These are phyloP conservation scores for Tyrannus savana DNA, from an alignment of 2,113 vertebrate species.

Conservation along the genomic window DNA sequence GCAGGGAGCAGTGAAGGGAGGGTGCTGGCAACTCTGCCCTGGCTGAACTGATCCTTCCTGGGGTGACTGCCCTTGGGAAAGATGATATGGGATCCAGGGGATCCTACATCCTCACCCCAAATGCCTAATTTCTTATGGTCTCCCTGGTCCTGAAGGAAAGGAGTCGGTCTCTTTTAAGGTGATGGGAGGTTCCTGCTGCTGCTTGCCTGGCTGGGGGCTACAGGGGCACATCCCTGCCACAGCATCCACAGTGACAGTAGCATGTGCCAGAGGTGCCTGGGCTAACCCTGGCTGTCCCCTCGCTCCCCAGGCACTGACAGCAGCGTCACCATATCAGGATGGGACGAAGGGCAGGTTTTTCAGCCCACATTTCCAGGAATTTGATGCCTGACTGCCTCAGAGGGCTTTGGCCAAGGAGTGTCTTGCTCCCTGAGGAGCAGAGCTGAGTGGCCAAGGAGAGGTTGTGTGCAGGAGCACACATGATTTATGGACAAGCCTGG, in stretches of 20 bases:
- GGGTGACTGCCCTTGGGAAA: background rate
- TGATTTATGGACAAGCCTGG: background rate
- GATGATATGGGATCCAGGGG: too few species aligned
- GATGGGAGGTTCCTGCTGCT: background rate
- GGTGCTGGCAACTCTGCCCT: rapidly evolving
- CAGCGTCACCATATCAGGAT: background rate
- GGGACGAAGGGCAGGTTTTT: background rate
- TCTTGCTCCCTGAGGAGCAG: background rate
- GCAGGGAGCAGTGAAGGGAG: rapidly evolving
- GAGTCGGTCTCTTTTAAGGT: background rate
- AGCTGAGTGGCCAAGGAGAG: background rate
- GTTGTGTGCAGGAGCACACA: background rate
- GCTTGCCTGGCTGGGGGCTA: background rate
- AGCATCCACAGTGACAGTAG: background rate
- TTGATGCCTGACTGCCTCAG: background rate
- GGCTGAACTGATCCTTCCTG: rapidly evolving
- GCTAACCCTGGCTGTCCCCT: background rate
- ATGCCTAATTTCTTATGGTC: background rate
- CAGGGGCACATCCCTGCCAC: background rate
- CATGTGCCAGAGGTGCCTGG: background rate
- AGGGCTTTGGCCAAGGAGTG: background rate
- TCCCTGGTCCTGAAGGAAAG: background rate
- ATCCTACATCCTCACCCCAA: background rate
- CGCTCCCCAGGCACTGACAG: background rate
- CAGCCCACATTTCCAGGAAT: background rate